phyloP scores from a whole-genome alignment of 2,113 vertebrate species.

The Caranx melampygus region DNA sequence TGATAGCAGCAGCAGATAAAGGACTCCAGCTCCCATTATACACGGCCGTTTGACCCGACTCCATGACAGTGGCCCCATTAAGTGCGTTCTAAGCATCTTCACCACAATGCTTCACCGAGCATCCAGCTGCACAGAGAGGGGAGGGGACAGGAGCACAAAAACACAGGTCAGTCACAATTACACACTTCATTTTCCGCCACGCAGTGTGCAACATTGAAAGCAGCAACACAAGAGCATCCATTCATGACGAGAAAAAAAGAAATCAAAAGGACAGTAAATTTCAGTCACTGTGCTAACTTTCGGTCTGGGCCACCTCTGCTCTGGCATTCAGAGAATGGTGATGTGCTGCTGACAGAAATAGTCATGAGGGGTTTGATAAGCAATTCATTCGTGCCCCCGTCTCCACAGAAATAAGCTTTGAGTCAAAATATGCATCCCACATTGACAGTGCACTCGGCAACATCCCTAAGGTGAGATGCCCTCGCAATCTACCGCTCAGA shows the following conservation, averaged over 20 bases:
- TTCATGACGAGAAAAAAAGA: neutral
- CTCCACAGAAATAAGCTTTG: constrained; percentile 15
- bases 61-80: constrained; percentile 57
- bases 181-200: constrained; percentile 1
- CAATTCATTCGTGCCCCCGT: neutral
- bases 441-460: constrained; percentile 32
- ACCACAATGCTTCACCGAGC: constrained; percentile 67
- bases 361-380: constrained; percentile 21
- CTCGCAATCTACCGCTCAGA: constrained; percentile 23
- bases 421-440: constrained; percentile 32
- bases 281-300: constrained; percentile 1
- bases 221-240: neutral
- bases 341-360: neutral
- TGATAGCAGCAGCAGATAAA: constrained; percentile 76
- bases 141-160: constrained; percentile 16
- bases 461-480: constrained; percentile 23
- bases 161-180: constrained; percentile 47
- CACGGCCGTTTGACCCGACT: constrained; percentile 65
- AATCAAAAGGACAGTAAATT: constrained; percentile 8
- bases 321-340: neutral
- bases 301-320: neutral
- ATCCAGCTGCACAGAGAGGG: constrained; percentile 64
- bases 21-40: constrained; percentile 62
- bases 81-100: constrained; percentile 70
- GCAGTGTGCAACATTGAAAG: neutral